These are phyloP conservation scores for Napeogenes inachia DNA, from an alignment of 2,888 invertebrate genomes.

Conservation along the genomic window DNA sequence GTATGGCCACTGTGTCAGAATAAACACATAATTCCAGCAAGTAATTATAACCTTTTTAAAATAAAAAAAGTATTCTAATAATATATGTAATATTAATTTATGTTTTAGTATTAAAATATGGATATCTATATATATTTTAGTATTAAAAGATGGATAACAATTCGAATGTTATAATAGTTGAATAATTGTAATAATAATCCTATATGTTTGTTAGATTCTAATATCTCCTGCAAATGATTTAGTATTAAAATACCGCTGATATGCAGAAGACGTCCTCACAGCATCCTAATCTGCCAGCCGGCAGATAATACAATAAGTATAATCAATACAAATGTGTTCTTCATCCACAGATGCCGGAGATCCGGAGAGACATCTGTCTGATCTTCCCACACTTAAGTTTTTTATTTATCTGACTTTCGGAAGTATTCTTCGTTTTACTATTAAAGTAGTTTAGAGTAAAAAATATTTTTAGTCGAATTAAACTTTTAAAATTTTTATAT, in stretches of 20 bases:
- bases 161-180: too few species aligned
- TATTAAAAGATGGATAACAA: too few species aligned
- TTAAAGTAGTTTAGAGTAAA: background rate
- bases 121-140: too few species aligned
- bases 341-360: conserved; percentile 46
- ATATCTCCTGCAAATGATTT: too few species aligned
- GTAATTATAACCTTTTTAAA: too few species aligned
- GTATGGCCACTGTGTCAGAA: conserved; percentile 1
- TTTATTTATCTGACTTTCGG: conserved; percentile 32
- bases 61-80: background rate
- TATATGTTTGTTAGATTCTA: background rate
- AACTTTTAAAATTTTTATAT: too few species aligned
- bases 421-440: conserved; percentile 10
- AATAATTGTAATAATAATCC: background rate
- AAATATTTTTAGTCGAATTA: too few species aligned
- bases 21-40: too few species aligned
- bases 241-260: too few species aligned
- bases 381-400: conserved; percentile 59
- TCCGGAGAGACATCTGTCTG: conserved; percentile 58
- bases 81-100: background rate
- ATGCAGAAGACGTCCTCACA: background rate
- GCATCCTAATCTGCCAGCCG: background rate
- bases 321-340: conserved; percentile 16
- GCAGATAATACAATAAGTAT: conserved; percentile 5
- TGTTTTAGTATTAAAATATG: too few species aligned